These are phyloP conservation scores for Eristalis intricaria DNA, from an alignment of 2,888 invertebrate species.

Conservation along the genomic window DNA sequence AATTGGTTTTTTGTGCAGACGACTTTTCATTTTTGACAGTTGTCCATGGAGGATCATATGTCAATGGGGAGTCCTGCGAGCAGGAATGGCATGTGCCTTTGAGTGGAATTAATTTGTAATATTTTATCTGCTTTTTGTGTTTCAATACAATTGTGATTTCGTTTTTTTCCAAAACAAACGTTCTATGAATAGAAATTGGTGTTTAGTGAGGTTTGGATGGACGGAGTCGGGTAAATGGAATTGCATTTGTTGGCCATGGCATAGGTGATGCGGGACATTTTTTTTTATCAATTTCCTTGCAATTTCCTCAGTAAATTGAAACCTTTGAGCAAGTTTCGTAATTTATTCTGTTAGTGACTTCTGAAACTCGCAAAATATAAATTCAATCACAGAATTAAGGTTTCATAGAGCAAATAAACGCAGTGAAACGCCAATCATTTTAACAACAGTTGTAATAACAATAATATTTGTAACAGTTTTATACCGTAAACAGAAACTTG, in stretches of 20 bases:
- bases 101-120: slow-evolving; percentile 66
- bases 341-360: background rate
- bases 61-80: slow-evolving; percentile 27
- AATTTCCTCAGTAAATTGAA: background rate
- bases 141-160: slow-evolving; percentile 15
- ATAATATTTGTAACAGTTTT: too few species aligned
- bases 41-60: slow-evolving; percentile 48
- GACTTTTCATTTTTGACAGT: slow-evolving; percentile 37
- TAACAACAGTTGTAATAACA: too few species aligned
- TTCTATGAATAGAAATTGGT: slow-evolving; percentile 39
- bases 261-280: background rate
- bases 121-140: slow-evolving; percentile 34
- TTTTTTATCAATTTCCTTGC: background rate
- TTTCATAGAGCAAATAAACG: too few species aligned
- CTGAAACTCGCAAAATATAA: too few species aligned
- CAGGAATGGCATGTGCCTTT: slow-evolving; percentile 8
- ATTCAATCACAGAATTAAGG: too few species aligned
- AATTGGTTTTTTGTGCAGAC: slow-evolving; percentile 7
- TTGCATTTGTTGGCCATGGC: background rate
- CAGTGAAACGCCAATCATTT: too few species aligned
- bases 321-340: background rate
- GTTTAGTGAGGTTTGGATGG: background rate
- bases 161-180: slow-evolving; percentile 12
- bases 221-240: background rate
- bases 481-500: too few species aligned